Evolutionary conservation across 2,888 invertebrate species (phyloP).

Genomic region (Cosmopolites sordidus): DNA sequence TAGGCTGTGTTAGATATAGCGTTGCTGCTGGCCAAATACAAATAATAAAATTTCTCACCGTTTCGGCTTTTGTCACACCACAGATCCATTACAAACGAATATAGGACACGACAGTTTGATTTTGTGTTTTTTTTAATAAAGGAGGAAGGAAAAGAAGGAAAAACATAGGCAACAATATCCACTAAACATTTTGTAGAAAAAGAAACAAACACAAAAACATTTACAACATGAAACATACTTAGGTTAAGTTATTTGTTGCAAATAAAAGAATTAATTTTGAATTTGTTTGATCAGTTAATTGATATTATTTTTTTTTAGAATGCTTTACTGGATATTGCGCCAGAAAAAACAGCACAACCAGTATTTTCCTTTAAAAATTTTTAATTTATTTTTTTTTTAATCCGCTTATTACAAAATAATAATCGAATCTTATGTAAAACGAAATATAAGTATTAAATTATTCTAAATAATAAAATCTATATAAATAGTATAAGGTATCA

Average conservation of each 20-base stretch:
- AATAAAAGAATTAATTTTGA: too few relatives aligned
- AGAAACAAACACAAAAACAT: slow-evolving; percentile 6
- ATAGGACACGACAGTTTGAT: slow-evolving; percentile 7
- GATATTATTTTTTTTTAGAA: slow-evolving; percentile 3
- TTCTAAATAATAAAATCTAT: slow-evolving; percentile 34
- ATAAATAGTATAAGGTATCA: slow-evolving; percentile 43
- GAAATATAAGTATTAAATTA: slow-evolving; percentile 30
- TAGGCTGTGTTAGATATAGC: slow-evolving; percentile 22
- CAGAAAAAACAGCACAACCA: slow-evolving; percentile 28
- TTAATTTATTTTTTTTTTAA: slow-evolving; percentile 35
- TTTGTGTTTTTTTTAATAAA: slow-evolving; percentile 3
- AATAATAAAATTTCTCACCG: slow-evolving; percentile 43
- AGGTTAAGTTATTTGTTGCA: too few relatives aligned
- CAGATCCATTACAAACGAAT: slow-evolving; percentile 19
- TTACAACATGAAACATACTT: slow-evolving; percentile 6
- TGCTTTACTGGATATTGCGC: slow-evolving; percentile 33
- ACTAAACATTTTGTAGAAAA: slow-evolving; percentile 29
- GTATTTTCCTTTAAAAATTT: slow-evolving; percentile 31
- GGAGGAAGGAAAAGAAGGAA: slow-evolving; percentile 9
- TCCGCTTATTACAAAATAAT: slow-evolving; percentile 44
- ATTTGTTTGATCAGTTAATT: background rate
- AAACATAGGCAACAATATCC: slow-evolving; percentile 31
- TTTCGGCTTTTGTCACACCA: slow-evolving; percentile 30
- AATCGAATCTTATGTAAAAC: slow-evolving; percentile 37
- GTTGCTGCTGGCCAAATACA: slow-evolving; percentile 37